Percentiles rank a stretch among this genome's conserved stretches.
Evolutionary conservation across 2,113 vertebrate genomes (phyloP).

Genomic region (Lonchura striata): DNA sequence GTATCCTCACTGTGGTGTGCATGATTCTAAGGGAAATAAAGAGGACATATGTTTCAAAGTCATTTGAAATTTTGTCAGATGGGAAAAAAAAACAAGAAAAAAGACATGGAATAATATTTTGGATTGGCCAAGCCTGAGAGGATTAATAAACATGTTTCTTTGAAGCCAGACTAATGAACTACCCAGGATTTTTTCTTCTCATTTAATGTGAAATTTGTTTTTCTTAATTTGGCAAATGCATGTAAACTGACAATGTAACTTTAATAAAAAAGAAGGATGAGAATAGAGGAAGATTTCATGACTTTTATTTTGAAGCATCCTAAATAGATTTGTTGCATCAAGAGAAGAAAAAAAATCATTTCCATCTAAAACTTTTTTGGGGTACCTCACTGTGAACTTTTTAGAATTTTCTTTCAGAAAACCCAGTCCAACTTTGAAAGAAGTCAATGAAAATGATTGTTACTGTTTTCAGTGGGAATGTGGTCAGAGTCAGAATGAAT

Average conservation of each 20-base stretch:
- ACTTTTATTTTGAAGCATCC: neutral
- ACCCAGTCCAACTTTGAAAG: neutral
- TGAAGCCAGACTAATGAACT: neutral
- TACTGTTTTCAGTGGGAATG: constrained; percentile 10
- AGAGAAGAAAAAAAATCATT: neutral
- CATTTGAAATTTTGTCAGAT: neutral
- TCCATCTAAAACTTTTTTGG: neutral
- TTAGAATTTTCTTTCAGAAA: neutral
- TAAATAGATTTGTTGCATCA: neutral
- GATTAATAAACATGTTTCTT: neutral
- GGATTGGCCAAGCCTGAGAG: neutral
- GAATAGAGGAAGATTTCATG: neutral
- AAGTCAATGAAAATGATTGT: constrained; percentile 31
- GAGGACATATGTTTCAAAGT: neutral
- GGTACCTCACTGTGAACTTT: constrained; percentile 7
- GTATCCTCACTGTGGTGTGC: neutral
- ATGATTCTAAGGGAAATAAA: neutral
- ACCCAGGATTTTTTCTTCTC: neutral
- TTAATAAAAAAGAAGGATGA: neutral
- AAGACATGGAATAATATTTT: neutral
- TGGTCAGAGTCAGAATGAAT: neutral
- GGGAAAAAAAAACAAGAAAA: neutral
- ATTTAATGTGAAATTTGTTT: neutral
- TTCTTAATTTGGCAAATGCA: neutral
- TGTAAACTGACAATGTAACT: neutral